A percentile compares a stretch with the other conserved stretches of the same genome.
phyloP scores from a whole-genome alignment of 92 coral and sea anemone genomes.

The Palythoa grandis region DNA sequence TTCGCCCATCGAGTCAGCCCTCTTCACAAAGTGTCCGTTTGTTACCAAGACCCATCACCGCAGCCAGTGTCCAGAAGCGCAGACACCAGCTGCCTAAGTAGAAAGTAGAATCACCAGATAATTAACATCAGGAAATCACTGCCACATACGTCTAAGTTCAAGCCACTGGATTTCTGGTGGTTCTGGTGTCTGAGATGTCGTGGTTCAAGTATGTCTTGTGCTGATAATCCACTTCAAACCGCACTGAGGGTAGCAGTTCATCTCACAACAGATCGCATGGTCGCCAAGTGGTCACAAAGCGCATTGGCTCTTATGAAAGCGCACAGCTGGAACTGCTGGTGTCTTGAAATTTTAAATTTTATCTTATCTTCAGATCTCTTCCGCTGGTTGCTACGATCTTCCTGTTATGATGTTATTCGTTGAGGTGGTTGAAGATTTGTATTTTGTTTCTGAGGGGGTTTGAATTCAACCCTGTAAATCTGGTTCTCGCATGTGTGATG shows the following conservation, averaged over 20 bases:
- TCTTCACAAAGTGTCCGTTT: not conserved
- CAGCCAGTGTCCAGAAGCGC: constrained; percentile 12
- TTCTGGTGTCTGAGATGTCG: not conserved
- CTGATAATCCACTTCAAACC: not conserved
- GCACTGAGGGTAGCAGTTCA: not conserved
- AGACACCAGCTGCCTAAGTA: constrained; percentile 14
- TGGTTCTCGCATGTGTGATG: no score
- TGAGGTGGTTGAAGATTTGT: no score
- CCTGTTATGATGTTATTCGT: no score
- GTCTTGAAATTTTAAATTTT: no score
- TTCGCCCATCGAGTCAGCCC: constrained; percentile 18
- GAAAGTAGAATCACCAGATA: not conserved
- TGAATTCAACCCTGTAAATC: no score
- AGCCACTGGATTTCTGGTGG: not conserved
- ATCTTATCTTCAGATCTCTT: no score
- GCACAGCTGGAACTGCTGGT: no score
- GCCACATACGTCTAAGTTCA: not conserved
- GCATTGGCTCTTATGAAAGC: no score
- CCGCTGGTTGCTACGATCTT: no score
- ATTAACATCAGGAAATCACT: not conserved
- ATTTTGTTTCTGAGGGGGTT: no score
- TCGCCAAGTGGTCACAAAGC: no score
- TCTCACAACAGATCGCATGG: no score
- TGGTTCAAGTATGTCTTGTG: not conserved
- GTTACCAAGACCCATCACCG: constrained; percentile 17